phyloP scores from a whole-genome alignment of 2,888 invertebrate genomes.

The Capitulum mitella region DNA sequence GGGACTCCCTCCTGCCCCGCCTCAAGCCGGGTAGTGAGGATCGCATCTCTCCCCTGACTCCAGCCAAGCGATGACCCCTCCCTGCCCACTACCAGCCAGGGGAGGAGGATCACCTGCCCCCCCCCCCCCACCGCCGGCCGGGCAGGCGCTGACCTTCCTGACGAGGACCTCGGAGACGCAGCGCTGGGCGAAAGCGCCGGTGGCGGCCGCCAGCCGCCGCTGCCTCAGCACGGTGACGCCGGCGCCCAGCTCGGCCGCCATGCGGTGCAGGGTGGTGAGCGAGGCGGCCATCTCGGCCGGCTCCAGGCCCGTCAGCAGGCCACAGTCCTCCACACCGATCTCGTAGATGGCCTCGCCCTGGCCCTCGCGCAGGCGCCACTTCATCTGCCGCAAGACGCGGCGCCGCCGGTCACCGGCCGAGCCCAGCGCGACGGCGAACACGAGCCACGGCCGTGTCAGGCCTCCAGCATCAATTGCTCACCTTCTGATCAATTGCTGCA shows the following conservation, averaged over 20 bases:
- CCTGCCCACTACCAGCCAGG: too few species aligned
- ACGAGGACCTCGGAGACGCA: conserved; percentile 81
- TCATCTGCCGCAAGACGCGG: too few species aligned
- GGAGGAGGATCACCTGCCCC: neutral
- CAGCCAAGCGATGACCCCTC: too few species aligned
- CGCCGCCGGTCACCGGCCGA: too few species aligned
- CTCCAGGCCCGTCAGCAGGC: conserved; percentile 74
- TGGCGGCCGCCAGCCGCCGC: conserved; percentile 48
- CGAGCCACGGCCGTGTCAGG: too few species aligned
- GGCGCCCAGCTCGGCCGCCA: conserved; percentile 83
- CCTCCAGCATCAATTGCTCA: too few species aligned
- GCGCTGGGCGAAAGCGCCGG: conserved; percentile 42
- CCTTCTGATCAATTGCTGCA: too few species aligned
- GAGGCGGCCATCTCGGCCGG: conserved; percentile 79
- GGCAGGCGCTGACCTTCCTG: conserved; percentile 58
- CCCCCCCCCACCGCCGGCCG: neutral
- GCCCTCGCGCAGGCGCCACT: conserved; percentile 93
- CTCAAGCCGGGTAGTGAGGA: too few species aligned
- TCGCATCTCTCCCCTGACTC: too few species aligned
- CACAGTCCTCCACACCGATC: conserved; percentile 88
- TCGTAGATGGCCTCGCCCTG: conserved; percentile 97
- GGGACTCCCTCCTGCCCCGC: too few species aligned
- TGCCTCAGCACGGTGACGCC: conserved; percentile 66
- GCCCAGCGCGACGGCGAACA: too few species aligned
- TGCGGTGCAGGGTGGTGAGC: conserved; percentile 70